These are phyloP conservation scores for Columba guinea DNA, from an alignment of 2,797 vertebrate species.

Conservation along the genomic window DNA sequence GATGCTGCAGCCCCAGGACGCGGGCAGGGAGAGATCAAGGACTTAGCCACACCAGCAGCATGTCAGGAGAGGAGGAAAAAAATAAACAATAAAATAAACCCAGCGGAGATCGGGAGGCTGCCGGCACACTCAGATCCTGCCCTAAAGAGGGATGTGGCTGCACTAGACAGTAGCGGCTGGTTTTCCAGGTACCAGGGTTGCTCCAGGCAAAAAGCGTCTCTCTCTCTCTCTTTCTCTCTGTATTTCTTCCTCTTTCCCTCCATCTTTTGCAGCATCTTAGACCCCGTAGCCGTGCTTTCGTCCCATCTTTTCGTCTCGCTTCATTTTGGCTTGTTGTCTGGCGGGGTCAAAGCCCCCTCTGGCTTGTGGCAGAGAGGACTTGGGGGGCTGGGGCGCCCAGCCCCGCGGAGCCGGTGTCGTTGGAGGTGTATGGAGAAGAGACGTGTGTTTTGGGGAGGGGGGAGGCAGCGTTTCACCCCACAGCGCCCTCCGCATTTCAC, in stretches of 20 bases:
- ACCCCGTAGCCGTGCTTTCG: constrained; percentile 60
- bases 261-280: constrained; percentile 62
- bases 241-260: constrained; percentile 59
- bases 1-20: constrained; percentile 67
- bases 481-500: constrained; percentile 57
- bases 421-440: not conserved
- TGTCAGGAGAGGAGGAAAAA: constrained; percentile 64
- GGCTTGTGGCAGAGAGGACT: not conserved
- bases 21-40: constrained; percentile 68
- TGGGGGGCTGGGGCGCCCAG: not conserved
- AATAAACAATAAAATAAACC: constrained; percentile 50
- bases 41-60: constrained; percentile 69
- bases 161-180: constrained; percentile 76
- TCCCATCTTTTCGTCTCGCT: constrained; percentile 73
- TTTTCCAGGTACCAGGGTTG: constrained; percentile 80
- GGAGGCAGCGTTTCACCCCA: constrained; percentile 58
- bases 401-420: not conserved
- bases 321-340: constrained; percentile 61
- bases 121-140: constrained; percentile 74
- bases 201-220: constrained; percentile 75
- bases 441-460: constrained; percentile 22
- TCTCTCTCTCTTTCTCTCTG: constrained; percentile 20
- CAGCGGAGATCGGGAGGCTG: constrained; percentile 72
- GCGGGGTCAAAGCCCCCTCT: not conserved
- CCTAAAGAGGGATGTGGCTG: constrained; percentile 70